Evolutionary conservation across 2,888 invertebrate genomes (phyloP).

Genomic region (Agriopis marginaria): DNA sequence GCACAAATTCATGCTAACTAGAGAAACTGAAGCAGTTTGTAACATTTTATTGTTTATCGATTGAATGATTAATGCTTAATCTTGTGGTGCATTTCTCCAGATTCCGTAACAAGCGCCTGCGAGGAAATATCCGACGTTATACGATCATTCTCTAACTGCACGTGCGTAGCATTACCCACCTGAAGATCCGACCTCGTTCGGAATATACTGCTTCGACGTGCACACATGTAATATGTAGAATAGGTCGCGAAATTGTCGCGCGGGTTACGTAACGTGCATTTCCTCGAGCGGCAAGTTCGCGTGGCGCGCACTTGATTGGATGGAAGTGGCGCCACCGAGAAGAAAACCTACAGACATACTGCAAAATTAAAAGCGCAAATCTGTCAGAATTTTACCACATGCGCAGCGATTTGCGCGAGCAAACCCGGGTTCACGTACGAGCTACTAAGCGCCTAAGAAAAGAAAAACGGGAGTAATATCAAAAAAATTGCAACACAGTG

Average conservation of each 20-base stretch:
- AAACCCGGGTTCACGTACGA: neutral
- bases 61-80: conserved; percentile 37
- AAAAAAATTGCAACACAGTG: too few relatives aligned
- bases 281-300: conserved; percentile 26
- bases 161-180: conserved; percentile 3
- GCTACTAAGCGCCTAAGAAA: neutral
- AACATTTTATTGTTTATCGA: conserved; percentile 5
- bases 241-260: conserved; percentile 3
- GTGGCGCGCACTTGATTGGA: conserved; percentile 29
- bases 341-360: neutral
- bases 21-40: conserved; percentile 19
- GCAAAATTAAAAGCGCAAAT: neutral
- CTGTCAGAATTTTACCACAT: neutral
- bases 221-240: neutral
- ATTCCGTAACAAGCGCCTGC: conserved; percentile 11
- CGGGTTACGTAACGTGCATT: conserved; percentile 11
- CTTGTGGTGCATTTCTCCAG: neutral
- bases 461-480: too few relatives aligned
- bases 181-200: neutral
- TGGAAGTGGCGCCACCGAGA: neutral
- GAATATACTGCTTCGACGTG: neutral
- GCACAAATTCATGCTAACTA: conserved; percentile 17
- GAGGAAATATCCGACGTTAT: neutral
- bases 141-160: conserved; percentile 1
- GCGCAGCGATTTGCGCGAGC: neutral